Evolutionary conservation across 2,888 invertebrate genomes (phyloP).

Genomic region (Synanthedon formicaeformis): DNA sequence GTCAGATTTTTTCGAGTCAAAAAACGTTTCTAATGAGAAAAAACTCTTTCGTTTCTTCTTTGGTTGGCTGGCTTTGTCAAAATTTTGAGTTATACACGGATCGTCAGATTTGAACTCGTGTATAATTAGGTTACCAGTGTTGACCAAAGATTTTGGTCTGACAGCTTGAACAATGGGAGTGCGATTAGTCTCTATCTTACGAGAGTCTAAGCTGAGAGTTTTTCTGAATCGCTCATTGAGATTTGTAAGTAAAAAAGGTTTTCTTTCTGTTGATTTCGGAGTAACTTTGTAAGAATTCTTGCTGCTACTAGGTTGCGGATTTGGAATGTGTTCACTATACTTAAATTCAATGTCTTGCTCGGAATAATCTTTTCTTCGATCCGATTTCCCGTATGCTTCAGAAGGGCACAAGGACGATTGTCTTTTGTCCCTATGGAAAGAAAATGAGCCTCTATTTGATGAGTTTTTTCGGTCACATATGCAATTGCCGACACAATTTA

Average conservation of each 20-base stretch:
- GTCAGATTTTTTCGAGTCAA: conserved; percentile 62
- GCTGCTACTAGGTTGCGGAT: conserved; percentile 52
- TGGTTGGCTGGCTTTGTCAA: conserved; percentile 46
- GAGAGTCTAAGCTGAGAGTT: conserved; percentile 61
- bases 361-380: conserved; percentile 38
- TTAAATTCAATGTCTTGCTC: conserved; percentile 64
- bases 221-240: conserved; percentile 62
- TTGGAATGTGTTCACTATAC: conserved; percentile 59
- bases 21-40: conserved; percentile 65
- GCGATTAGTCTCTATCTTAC: conserved; percentile 54
- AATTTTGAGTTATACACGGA: conserved; percentile 42
- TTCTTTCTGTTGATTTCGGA: conserved; percentile 56
- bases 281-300: conserved; percentile 58
- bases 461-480: conserved; percentile 51
- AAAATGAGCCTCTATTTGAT: conserved; percentile 54
- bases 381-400: conserved; percentile 30
- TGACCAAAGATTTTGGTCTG: conserved; percentile 59
- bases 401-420: conserved; percentile 38
- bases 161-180: conserved; percentile 44
- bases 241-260: conserved; percentile 53
- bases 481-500: conserved; percentile 53
- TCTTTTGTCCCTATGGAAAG: conserved; percentile 51
- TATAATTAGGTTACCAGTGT: conserved; percentile 51
- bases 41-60: conserved; percentile 65
- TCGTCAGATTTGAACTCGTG: conserved; percentile 41